Evolutionary conservation across 1,140 invertebrate species (phyloP), one percentile per base, ranked within the genome.

Genomic region (Hormaphis cornu): DNA sequence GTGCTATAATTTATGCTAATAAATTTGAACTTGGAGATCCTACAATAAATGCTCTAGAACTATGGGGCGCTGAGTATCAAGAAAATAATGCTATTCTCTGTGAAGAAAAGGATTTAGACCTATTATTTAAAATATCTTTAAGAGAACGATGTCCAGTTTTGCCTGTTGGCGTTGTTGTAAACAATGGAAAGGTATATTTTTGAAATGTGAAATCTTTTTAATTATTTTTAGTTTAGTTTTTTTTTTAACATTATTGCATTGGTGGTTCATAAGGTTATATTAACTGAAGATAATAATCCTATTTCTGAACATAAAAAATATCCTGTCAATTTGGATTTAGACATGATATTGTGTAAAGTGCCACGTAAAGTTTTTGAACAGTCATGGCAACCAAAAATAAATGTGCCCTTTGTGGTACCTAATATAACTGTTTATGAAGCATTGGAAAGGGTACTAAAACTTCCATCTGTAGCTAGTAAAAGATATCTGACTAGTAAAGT

Each of bases 1-100:
- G 96, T 35, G 96, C 95, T 0, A 83, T 95, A 0, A 95, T 99
- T 53, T 91, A 89, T 74, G 87, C 89, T 0, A 86, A 89, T 69
- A 84, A 86, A 74, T 96, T 98, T 77, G 87, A 93, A 72, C 79
- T 98, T 10, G 96, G 95, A 9, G 96, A 98, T 81, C 90, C 92
- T 0, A 97, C 93, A 9, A 89, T 98, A 14, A 95, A 86, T 54
- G 87, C 92, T 0, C 77, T 97, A 69, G 96, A 98, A 77, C 78
- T 98, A 6, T 98, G 96, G 96, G 95, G 94, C 1, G 96, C 95
- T 0, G 96, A 99, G 77, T 99, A 98, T 76, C 96, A 98, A 81
- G 96, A 98, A 79, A 97, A 90, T 73, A 87, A 98, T 78, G 95
- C 95, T 0, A 80, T 96, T 44, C 78, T 97, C 0, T 89, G 93